These are phyloP conservation scores for Clistopyga incitator DNA, from an alignment of 2,888 invertebrate genomes.

Conservation along the genomic window DNA sequence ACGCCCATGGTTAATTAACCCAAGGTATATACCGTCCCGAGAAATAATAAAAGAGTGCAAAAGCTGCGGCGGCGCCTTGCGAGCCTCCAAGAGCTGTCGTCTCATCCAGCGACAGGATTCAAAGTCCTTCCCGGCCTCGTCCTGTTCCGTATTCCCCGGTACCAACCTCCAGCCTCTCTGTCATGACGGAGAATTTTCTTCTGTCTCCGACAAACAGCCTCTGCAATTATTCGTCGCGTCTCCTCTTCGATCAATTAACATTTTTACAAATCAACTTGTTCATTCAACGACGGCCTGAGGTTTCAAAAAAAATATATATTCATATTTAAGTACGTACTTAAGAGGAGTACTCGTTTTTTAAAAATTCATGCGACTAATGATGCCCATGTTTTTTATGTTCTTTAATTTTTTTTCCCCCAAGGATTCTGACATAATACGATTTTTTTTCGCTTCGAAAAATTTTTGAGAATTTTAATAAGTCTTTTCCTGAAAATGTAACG, in stretches of 20 bases:
- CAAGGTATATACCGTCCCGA: slow-evolving; percentile 44
- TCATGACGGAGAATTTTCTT: slow-evolving; percentile 45
- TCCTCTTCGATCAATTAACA: slow-evolving; percentile 26
- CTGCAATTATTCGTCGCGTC: slow-evolving; percentile 45
- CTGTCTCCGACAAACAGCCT: slow-evolving; percentile 22
- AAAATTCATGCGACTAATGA: too few species aligned
- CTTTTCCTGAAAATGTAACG: too few species aligned
- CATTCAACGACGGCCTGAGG: neutral
- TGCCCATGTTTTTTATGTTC: too few species aligned
- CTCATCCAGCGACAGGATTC: slow-evolving; percentile 60
- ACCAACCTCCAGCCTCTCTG: slow-evolving; percentile 12
- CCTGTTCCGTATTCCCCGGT: slow-evolving; percentile 23
- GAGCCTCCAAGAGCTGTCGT: slow-evolving; percentile 51
- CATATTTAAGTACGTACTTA: too few species aligned
- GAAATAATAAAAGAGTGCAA: slow-evolving; percentile 49
- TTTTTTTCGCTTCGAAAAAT: too few species aligned
- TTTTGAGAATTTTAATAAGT: too few species aligned
- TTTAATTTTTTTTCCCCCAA: too few species aligned
- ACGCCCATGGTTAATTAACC: slow-evolving; percentile 63
- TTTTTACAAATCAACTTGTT: neutral
- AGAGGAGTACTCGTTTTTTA: too few species aligned
- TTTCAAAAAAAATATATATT: neutral
- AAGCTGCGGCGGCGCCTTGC: slow-evolving; percentile 25
- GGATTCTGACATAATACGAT: too few species aligned
- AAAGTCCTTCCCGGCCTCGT: slow-evolving; percentile 33